These are phyloP conservation scores for Clarias gariepinus DNA, from an alignment of 2,113 vertebrate species.

Conservation along the genomic window DNA sequence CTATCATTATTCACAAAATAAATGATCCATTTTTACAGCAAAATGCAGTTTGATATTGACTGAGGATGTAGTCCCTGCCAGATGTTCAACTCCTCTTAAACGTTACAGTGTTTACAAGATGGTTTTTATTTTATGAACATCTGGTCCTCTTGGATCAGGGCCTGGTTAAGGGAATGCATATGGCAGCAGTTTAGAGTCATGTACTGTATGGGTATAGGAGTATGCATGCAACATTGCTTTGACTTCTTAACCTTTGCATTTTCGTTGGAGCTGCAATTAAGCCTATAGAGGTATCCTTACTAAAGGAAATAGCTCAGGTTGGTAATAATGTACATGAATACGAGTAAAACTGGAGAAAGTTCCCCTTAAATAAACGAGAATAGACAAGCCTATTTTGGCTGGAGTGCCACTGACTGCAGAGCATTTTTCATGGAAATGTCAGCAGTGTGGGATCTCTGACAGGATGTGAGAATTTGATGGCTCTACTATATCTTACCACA, in stretches of 20 bases:
- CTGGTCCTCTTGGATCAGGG: constrained; percentile 67
- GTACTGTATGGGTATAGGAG: constrained; percentile 45
- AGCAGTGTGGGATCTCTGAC: constrained; percentile 11
- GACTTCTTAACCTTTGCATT: constrained; percentile 42
- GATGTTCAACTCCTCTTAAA: constrained; percentile 64
- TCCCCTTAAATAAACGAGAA: not conserved
- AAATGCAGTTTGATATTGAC: constrained; percentile 58
- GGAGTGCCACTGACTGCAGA: not conserved
- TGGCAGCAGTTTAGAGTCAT: constrained; percentile 59
- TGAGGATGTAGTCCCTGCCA: constrained; percentile 48
- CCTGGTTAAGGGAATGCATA: constrained; percentile 56
- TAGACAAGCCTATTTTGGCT: constrained; percentile 19
- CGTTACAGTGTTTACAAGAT: constrained; percentile 71
- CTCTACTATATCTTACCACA: not conserved
- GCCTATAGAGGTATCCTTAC: not conserved
- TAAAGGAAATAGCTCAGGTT: not conserved
- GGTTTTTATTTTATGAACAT: constrained; percentile 68
- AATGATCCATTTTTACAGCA: not conserved
- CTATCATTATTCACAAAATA: constrained; percentile 1
- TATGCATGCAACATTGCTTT: constrained; percentile 59
- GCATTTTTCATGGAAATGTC: constrained; percentile 15
- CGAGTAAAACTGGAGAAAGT: not conserved
- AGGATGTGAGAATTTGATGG: constrained; percentile 7
- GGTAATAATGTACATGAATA: not conserved
- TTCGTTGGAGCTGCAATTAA: not conserved